Conservation (phyloP, 2,113 vertebrate species). For the Dasyprocta punctata region DNA sequence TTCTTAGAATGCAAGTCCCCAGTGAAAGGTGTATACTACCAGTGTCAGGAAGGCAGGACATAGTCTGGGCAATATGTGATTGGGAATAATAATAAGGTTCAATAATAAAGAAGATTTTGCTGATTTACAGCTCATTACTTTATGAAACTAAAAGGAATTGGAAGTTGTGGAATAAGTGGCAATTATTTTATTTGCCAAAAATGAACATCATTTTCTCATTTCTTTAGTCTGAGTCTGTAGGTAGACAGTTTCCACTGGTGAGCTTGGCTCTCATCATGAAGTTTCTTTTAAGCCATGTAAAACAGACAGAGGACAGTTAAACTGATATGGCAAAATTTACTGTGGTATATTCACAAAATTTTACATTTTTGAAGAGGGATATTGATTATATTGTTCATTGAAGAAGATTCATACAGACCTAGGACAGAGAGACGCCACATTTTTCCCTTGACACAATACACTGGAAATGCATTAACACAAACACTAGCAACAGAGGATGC, state of each 20-base stretch:
- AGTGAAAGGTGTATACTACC: conserved; percentile 59
- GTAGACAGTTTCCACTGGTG: conserved; percentile 80
- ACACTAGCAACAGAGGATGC: conserved; percentile 38
- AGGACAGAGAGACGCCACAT: conserved; percentile 67
- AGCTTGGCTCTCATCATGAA: conserved; percentile 68
- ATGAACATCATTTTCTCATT: conserved; percentile 80
- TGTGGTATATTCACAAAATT: conserved; percentile 79
- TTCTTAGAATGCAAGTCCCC: conserved; percentile 43
- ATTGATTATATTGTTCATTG: conserved; percentile 69
- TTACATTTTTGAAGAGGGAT: conserved; percentile 67
- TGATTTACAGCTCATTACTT: conserved; percentile 76
- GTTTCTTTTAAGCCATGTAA: conserved; percentile 83
- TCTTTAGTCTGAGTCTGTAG: conserved; percentile 80
- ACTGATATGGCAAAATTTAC: conserved; percentile 77
- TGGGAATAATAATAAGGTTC: conserved; percentile 44
- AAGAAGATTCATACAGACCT: conserved; percentile 72
- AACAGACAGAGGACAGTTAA: conserved; percentile 81
- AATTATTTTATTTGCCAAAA: conserved; percentile 79
- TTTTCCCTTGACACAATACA: conserved; percentile 55
- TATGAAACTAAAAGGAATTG: conserved; percentile 74
- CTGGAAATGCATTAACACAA: conserved; percentile 53
- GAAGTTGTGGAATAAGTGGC: conserved; percentile 70
- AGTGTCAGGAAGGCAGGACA: conserved; percentile 63
- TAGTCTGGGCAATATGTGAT: conserved; percentile 60
- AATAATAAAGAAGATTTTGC: conserved; percentile 65